Conservation (phyloP, 2,888 invertebrate genomes). For the Harpagoxenus sublaevis region DNA sequence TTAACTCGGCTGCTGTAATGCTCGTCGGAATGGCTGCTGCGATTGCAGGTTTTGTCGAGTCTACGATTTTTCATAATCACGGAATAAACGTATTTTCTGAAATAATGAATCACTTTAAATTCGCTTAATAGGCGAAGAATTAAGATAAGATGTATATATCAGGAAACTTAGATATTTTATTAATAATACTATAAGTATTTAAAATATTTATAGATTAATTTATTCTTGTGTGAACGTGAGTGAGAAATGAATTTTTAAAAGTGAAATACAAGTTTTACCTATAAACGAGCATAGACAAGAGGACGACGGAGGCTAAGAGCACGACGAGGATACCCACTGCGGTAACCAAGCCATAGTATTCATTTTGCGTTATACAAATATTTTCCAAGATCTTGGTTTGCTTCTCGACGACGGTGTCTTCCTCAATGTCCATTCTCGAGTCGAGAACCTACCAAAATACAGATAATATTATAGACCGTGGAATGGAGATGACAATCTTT, state of each 20-base stretch:
- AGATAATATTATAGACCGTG: not conserved
- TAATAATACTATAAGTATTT: not conserved
- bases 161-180: not conserved
- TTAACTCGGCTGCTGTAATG: constrained; percentile 80
- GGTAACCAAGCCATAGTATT: constrained; percentile 94
- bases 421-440: constrained; percentile 88
- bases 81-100: constrained; percentile 91
- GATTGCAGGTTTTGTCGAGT: constrained; percentile 80
- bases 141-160: not conserved
- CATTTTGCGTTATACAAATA: constrained; percentile 93
- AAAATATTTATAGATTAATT: not conserved
- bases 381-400: constrained; percentile 89
- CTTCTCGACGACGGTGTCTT: constrained; percentile 81
- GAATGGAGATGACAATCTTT: not conserved
- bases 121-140: not conserved
- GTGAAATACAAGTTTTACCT: constrained; percentile 87
- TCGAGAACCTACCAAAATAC: constrained; percentile 90
- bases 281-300: constrained; percentile 92
- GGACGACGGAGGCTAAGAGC: constrained; percentile 91
- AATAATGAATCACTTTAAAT: constrained; percentile 57
- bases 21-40: constrained; percentile 83
- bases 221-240: not conserved
- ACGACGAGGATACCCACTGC: constrained; percentile 92
- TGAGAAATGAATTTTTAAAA: constrained; percentile 88
- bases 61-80: constrained; percentile 87